These are phyloP conservation scores for Remorina albescens DNA, from an alignment of 2,797 vertebrate species.

Conservation along the genomic window DNA sequence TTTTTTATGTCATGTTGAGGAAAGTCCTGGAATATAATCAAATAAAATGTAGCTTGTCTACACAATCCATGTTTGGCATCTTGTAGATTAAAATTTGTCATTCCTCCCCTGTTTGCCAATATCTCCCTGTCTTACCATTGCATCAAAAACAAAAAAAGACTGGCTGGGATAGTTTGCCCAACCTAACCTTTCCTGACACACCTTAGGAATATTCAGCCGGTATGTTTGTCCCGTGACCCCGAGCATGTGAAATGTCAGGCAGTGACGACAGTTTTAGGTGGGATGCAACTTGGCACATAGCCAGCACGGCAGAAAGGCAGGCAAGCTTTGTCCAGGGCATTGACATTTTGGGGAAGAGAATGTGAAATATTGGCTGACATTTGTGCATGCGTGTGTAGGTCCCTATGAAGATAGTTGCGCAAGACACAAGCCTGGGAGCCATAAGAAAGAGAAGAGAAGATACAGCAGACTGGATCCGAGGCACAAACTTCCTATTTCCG, in stretches of 20 bases:
- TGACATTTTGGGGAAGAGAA: conserved; percentile 78
- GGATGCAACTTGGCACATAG: conserved; percentile 40
- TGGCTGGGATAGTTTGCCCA: not conserved
- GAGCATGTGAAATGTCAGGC: conserved; percentile 69
- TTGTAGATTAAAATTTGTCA: not conserved
- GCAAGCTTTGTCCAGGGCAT: conserved; percentile 53
- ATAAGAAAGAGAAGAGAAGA: conserved; percentile 45
- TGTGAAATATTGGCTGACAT: conserved; percentile 78
- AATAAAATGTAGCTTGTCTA: not conserved
- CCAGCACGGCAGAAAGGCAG: conserved; percentile 41
- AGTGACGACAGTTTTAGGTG: conserved; percentile 52
- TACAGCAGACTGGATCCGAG: conserved; percentile 30
- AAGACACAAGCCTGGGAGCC: conserved; percentile 49
- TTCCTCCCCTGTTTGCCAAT: not conserved
- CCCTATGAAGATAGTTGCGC: conserved; percentile 29
- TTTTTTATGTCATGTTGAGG: conserved; percentile 3
- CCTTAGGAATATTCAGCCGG: conserved; percentile 37
- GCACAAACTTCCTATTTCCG: conserved; percentile 36
- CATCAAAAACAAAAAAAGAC: conserved; percentile 4
- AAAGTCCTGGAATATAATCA: not conserved
- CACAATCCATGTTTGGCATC: not conserved
- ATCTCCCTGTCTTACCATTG: not conserved
- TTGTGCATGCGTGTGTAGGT: conserved; percentile 50
- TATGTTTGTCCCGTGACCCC: conserved; percentile 47
- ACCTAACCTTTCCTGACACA: conserved; percentile 43